A percentile compares a stretch with the other conserved stretches of the same genome.
phyloP scores from a whole-genome alignment of 2,888 invertebrate genomes.

The Idaea biselata region DNA sequence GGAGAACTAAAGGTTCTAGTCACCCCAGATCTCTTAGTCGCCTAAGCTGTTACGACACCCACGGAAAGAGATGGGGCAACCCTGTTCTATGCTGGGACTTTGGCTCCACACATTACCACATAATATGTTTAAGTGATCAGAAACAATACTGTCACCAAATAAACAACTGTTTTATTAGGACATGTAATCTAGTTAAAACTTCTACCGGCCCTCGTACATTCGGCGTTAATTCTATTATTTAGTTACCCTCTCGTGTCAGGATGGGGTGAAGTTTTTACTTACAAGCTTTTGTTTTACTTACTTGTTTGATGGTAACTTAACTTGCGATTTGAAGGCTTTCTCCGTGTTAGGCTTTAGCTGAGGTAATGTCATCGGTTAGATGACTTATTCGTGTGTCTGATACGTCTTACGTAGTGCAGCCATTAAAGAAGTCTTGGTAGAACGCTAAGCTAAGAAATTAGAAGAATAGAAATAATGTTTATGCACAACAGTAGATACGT shows the following conservation, averaged over 20 bases:
- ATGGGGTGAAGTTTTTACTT: constrained; percentile 25
- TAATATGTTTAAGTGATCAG: constrained; percentile 11
- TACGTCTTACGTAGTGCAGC: not conserved
- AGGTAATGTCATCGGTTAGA: not conserved
- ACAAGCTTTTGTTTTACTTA: constrained; percentile 29
- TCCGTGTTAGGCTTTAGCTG: not conserved
- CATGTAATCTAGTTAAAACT: constrained; percentile 27
- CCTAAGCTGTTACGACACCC: too few species aligned
- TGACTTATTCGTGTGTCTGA: not conserved
- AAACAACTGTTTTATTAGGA: constrained; percentile 16
- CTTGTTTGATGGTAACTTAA: constrained; percentile 15
- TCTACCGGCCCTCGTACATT: constrained; percentile 16
- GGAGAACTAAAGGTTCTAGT: too few species aligned
- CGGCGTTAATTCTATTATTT: constrained; percentile 23
- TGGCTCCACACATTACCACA: not conserved
- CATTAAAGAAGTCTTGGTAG: not conserved
- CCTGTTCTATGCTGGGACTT: too few species aligned
- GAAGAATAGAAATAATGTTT: too few species aligned
- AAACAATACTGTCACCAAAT: constrained; percentile 10
- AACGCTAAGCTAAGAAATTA: not conserved
- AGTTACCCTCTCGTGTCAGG: constrained; percentile 20
- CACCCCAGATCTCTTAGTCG: too few species aligned
- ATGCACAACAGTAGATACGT: too few species aligned
- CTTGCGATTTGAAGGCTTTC: not conserved
- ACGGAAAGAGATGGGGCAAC: too few species aligned